Evolutionary conservation across 1,140 invertebrate genomes (phyloP).

Genomic region (Drosophila albomicans): DNA sequence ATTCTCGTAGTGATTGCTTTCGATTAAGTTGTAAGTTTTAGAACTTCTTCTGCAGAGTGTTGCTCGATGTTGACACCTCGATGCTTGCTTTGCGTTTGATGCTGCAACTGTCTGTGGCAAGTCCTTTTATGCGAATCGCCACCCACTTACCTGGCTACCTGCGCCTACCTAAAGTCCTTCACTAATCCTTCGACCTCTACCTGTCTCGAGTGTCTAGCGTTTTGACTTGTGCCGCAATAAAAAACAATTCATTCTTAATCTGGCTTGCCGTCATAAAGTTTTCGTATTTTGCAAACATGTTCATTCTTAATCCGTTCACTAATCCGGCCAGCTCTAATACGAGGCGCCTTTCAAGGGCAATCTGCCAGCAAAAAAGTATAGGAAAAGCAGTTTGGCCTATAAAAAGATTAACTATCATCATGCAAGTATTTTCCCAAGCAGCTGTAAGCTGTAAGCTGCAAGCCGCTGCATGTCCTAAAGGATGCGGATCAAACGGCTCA

Average conservation of each 20-base stretch:
- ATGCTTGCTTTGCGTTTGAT: constrained; percentile 59
- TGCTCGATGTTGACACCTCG: constrained; percentile 32
- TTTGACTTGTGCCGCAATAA: constrained; percentile 71
- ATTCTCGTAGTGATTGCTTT: constrained; percentile 10
- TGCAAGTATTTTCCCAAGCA: constrained; percentile 76
- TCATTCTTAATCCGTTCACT: constrained; percentile 79
- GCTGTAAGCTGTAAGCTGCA: constrained; percentile 62
- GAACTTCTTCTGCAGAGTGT: background rate
- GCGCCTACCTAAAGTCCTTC: constrained; percentile 6
- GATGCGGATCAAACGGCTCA: background rate
- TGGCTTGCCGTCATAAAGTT: constrained; percentile 56
- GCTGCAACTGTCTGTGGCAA: background rate
- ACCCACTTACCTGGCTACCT: background rate
- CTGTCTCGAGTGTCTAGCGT: constrained; percentile 31
- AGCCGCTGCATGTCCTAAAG: constrained; percentile 2
- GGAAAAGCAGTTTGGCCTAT: constrained; percentile 44
- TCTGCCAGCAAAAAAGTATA: background rate
- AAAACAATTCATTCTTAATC: constrained; percentile 83
- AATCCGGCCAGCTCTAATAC: constrained; percentile 52
- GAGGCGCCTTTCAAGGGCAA: constrained; percentile 3
- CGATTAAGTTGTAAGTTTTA: constrained; percentile 9
- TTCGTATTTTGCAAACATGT: constrained; percentile 76
- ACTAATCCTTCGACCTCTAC: background rate
- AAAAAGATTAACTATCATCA: constrained; percentile 72
- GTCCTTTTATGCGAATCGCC: constrained; percentile 45